phyloP scores from a whole-genome alignment of 2,888 invertebrate genomes.

The Galeruca laticollis region DNA sequence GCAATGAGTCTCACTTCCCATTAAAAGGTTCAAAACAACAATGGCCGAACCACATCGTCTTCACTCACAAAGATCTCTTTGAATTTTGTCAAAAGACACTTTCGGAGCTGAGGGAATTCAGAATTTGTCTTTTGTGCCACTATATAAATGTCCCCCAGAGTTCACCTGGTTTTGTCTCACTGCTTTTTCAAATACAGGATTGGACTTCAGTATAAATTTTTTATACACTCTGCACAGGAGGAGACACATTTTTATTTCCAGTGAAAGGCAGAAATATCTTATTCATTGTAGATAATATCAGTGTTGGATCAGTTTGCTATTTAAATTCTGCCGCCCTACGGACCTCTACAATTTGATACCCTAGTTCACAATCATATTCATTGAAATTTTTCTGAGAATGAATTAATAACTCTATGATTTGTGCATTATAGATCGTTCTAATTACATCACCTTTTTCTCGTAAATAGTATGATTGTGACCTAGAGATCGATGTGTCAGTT shows the following conservation, averaged over 20 bases:
- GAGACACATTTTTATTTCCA: not conserved
- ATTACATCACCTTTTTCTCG: too few relatives aligned
- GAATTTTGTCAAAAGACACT: conserved; percentile 57
- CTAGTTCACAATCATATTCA: too few relatives aligned
- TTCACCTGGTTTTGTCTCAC: conserved; percentile 55
- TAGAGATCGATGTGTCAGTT: too few relatives aligned
- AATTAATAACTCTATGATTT: too few relatives aligned
- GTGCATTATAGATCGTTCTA: too few relatives aligned
- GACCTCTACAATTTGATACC: too few relatives aligned
- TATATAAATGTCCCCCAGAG: conserved; percentile 51
- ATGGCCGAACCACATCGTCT: conserved; percentile 55
- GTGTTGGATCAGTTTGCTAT: too few relatives aligned
- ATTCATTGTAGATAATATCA: not conserved
- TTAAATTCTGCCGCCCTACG: too few relatives aligned
- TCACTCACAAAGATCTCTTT: conserved; percentile 45
- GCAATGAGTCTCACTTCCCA: conserved; percentile 46
- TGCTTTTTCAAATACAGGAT: conserved; percentile 11
- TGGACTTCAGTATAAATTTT: conserved; percentile 2
- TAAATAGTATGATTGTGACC: too few relatives aligned
- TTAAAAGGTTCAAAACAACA: conserved; percentile 52
- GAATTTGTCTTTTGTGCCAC: conserved; percentile 56
- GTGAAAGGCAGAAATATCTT: not conserved
- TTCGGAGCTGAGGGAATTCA: conserved; percentile 52
- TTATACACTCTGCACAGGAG: not conserved
- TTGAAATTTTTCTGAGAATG: too few relatives aligned